These are phyloP conservation scores for Smithornis capensis DNA, from an alignment of 2,113 vertebrate genomes.

Conservation along the genomic window DNA sequence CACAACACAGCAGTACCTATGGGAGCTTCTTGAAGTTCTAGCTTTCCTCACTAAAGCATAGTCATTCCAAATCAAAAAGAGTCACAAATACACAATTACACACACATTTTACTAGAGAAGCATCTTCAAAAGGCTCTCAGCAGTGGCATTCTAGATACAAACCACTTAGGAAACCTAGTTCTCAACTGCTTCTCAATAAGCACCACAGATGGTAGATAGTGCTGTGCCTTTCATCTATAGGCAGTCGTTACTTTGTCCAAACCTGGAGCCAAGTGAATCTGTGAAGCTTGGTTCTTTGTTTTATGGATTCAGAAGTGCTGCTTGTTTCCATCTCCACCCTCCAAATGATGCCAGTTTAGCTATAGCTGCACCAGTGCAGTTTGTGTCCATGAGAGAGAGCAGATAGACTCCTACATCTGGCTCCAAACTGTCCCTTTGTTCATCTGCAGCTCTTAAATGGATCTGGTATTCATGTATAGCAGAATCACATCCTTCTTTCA, in stretches of 20 bases:
- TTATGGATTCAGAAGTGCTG: not conserved
- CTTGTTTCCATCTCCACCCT: not conserved
- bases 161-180: not conserved
- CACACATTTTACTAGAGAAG: not conserved
- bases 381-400: not conserved
- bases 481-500: not conserved
- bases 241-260: not conserved
- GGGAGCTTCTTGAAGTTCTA: not conserved
- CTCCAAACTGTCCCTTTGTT: not conserved
- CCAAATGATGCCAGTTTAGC: not conserved
- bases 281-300: not conserved
- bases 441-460: not conserved
- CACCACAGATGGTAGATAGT: not conserved
- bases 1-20: not conserved
- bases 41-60: not conserved
- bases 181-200: not conserved
- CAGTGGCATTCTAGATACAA: not conserved
- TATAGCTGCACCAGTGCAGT: not conserved
- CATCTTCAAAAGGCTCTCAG: not conserved
- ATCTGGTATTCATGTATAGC: rapidly evolving
- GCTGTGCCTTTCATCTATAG: not conserved
- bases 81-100: rapidly evolving
- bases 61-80: not conserved
- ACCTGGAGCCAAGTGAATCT: not conserved
- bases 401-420: not conserved